Percentiles rank a stretch among this genome's conserved stretches.
These are phyloP conservation scores for Belonocnema kinseyi DNA, from an alignment of 1,140 invertebrate genomes.

Conservation along the genomic window DNA sequence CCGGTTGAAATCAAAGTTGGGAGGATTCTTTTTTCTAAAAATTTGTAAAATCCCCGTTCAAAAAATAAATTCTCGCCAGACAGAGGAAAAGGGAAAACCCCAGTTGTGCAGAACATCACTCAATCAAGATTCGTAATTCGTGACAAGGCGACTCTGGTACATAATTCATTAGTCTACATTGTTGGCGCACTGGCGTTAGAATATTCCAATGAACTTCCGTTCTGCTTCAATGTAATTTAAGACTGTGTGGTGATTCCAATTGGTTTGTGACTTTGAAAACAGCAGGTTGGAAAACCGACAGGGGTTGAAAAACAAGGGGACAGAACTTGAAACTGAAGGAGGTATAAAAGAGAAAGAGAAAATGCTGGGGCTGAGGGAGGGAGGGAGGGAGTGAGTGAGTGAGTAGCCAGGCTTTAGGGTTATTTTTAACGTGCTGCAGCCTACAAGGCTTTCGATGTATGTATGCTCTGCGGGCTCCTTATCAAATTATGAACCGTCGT, in stretches of 20 bases:
- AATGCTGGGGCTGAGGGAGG: not conserved
- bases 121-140: not conserved
- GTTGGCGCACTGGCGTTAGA: not conserved
- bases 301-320: not conserved
- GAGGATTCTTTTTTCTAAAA: too few species aligned
- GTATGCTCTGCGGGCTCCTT: slow-evolving; percentile 43
- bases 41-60: too few species aligned
- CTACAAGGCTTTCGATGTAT: slow-evolving; percentile 6
- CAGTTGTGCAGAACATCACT: too few species aligned
- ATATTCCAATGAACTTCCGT: slow-evolving; percentile 5
- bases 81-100: too few species aligned
- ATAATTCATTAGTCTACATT: not conserved
- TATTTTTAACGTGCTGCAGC: slow-evolving; percentile 33
- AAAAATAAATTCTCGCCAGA: too few species aligned
- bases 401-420: slow-evolving; percentile 16
- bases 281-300: not conserved
- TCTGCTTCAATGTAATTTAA: not conserved
- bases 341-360: not conserved
- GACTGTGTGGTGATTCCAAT: not conserved
- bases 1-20: too few species aligned
- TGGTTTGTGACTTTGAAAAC: slow-evolving; percentile 3
- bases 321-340: slow-evolving; percentile 14
- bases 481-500: slow-evolving; percentile 49
- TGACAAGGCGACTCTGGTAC: not conserved
- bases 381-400: not conserved